phyloP scores from a whole-genome alignment of 2,888 invertebrate genomes.

The Acanthosepion lycidas region DNA sequence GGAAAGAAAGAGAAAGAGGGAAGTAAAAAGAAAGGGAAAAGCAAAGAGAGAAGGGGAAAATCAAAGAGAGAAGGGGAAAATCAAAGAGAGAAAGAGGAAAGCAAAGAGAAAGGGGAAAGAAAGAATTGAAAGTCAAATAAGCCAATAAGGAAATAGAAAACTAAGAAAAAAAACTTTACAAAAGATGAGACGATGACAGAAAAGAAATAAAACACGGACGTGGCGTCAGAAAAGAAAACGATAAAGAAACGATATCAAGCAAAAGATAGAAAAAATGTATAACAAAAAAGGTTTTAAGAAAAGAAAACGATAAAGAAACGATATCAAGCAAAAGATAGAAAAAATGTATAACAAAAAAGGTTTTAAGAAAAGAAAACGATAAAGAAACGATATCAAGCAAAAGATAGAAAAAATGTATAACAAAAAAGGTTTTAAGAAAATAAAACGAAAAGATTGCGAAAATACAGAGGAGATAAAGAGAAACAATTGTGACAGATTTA shows the following conservation, averaged over 20 bases:
- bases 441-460: background rate
- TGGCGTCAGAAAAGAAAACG: too few relatives aligned
- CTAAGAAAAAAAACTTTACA: too few relatives aligned
- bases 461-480: background rate
- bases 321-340: too few relatives aligned
- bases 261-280: too few relatives aligned
- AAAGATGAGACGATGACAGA: too few relatives aligned
- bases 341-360: background rate
- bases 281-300: background rate
- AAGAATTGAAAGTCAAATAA: too few relatives aligned
- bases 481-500: background rate
- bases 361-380: background rate
- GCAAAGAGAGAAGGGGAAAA: background rate
- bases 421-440: background rate
- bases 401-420: too few relatives aligned
- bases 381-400: too few relatives aligned
- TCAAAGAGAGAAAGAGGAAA: background rate
- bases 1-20: background rate
- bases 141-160: too few relatives aligned
- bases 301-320: background rate
- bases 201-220: too few relatives aligned
- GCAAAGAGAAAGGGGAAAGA: background rate
- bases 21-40: background rate
- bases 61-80: background rate
- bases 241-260: too few relatives aligned